Conservation (phyloP, 2,888 invertebrate species). For the Oxytorus armatus region DNA sequence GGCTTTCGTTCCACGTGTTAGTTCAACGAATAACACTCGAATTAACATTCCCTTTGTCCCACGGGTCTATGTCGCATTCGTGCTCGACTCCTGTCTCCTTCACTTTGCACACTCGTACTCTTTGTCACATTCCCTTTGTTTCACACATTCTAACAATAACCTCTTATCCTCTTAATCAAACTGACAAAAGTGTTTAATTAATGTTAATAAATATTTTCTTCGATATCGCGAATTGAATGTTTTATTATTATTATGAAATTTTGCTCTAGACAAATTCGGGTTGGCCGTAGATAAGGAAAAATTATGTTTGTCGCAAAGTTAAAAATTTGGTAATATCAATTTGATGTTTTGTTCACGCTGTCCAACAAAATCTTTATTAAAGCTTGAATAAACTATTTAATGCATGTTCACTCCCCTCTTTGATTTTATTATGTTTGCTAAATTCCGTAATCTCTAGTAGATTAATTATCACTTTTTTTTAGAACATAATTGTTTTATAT, state of each 20-base stretch:
- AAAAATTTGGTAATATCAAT: not conserved
- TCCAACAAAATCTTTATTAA: not conserved
- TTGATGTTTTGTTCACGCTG: not conserved
- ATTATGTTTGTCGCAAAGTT: not conserved
- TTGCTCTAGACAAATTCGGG: constrained; percentile 2
- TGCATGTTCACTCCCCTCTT: not conserved
- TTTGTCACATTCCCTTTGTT: constrained; percentile 42
- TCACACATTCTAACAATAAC: constrained; percentile 12
- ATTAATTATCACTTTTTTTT: not conserved
- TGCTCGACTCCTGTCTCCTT: constrained; percentile 23
- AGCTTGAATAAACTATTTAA: not conserved
- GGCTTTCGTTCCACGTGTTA: constrained; percentile 59
- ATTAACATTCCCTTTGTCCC: constrained; percentile 63
- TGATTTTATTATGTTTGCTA: not conserved
- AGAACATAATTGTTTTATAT: not conserved
- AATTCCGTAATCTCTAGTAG: not conserved
- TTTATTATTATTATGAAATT: not conserved
- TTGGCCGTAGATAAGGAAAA: no score
- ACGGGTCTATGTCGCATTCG: constrained; percentile 28
- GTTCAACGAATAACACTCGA: constrained; percentile 61
- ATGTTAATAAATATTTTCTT: constrained; percentile 9
- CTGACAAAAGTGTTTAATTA: constrained; percentile 33
- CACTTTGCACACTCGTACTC: constrained; percentile 29
- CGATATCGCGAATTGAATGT: not conserved
- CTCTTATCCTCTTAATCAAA: constrained; percentile 37